phyloP scores from a whole-genome alignment of 2,888 invertebrate species.

The Boloria selene region DNA sequence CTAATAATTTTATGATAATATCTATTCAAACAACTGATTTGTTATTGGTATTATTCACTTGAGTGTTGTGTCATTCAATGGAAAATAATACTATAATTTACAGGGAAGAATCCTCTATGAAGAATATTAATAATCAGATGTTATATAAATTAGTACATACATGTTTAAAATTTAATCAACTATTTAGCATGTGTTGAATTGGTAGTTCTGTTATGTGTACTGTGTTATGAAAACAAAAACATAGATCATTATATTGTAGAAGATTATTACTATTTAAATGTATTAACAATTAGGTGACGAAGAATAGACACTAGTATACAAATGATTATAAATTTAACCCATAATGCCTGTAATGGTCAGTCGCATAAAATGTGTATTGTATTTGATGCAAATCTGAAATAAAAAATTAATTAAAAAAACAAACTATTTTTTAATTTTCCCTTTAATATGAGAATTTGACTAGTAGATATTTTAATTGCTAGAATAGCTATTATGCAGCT shows the following conservation, averaged over 20 bases:
- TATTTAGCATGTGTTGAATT: constrained; percentile 27
- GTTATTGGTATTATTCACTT: constrained; percentile 1
- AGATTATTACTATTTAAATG: constrained; percentile 18
- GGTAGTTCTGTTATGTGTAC: constrained; percentile 16
- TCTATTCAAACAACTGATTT: not conserved
- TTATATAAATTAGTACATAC: constrained; percentile 8
- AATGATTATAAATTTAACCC: constrained; percentile 19
- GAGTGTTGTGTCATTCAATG: not conserved
- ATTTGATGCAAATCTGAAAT: constrained; percentile 35
- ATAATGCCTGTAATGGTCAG: constrained; percentile 22
- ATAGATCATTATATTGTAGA: constrained; percentile 13
- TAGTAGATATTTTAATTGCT: too few species aligned
- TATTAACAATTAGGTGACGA: constrained; percentile 10
- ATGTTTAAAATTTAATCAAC: constrained; percentile 6
- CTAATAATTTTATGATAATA: constrained; percentile 1
- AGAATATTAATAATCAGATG: constrained; percentile 11
- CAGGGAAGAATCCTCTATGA: constrained; percentile 31
- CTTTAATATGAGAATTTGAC: too few species aligned
- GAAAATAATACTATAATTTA: constrained; percentile 20
- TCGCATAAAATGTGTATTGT: constrained; percentile 28
- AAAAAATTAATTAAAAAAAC: constrained; percentile 22
- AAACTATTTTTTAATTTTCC: not conserved
- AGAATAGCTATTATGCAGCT: too few species aligned
- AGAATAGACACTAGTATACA: constrained; percentile 24
- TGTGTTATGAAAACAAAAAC: constrained; percentile 2